Evolutionary conservation across 2,797 vertebrate species (phyloP), one percentile per base, ranked within the genome.

Genomic region (Apogon talboti): DNA sequence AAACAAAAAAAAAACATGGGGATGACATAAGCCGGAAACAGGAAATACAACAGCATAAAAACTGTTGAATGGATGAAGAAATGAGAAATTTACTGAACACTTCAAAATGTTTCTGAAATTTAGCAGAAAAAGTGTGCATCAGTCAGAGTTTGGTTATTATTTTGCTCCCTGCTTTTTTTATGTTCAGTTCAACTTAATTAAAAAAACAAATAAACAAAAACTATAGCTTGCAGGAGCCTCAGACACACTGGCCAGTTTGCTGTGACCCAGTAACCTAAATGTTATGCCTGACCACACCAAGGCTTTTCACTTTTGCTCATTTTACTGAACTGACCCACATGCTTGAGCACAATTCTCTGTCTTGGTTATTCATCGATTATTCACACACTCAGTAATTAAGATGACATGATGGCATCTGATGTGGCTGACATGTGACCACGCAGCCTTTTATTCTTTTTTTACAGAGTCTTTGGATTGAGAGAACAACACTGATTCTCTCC

Each of bases 401-500:
- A 48, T 52, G 24, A 49, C 43, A 14, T 65, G 6, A 35, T 53
- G 13, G 38, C n/a, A 7, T 7, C 18, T 60, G n/a, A 51, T 37
- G 28, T 50, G 28, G n/a, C 19, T 51, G 42, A 57, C 14, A 38
- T 38, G 6, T 30, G 15, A 49, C 18, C 15, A 15, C n/a, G 6
- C 49, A 56, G 72, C 43, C 44, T 53, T 30, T 61, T 28, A 28
- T 28, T 2, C 13, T 68, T 28, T 79, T 70, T 71, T 21, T 24
- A 84, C 87, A 92, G 91, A 92, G 91, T 72, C 78, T 99, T 57
- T 99, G 98, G 98, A 98, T 99, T 42, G 98, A 99, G 85, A 95
- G 98, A 24, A 99, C 98, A 56, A 99, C 98, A 15, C 93, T 99
- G 81, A 98, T 96, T 70, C 92, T 99, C 75, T 96, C 96, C 45